A percentile compares a stretch with the other conserved stretches of the same genome.
Evolutionary conservation across 2,888 invertebrate species (phyloP).

Genomic region (Anthrax anthrax): DNA sequence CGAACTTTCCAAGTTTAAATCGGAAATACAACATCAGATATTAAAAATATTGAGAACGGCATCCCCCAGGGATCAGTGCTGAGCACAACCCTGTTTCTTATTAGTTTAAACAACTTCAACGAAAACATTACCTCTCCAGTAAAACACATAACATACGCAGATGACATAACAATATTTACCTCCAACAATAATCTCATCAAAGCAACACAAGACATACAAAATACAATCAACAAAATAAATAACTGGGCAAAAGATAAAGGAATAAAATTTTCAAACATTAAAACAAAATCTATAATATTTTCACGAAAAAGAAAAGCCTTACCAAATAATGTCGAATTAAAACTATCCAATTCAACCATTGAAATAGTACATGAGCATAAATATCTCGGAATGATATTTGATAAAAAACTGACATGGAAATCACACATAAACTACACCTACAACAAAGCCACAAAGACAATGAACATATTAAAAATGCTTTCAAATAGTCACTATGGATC

Average conservation of each 20-base stretch:
- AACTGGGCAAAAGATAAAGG: background rate
- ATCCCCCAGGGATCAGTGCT: background rate
- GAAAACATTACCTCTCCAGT: background rate
- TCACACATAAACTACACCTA: background rate
- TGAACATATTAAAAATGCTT: background rate
- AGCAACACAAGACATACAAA: background rate
- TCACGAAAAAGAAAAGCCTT: background rate
- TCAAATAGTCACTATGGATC: background rate
- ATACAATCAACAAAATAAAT: background rate
- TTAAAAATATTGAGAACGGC: too few species aligned
- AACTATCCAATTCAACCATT: background rate
- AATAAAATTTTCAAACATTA: background rate
- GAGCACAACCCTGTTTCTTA: background rate
- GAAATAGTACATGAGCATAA: background rate
- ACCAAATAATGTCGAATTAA: too few species aligned
- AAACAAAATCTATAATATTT: background rate
- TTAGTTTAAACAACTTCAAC: background rate
- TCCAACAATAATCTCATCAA: background rate
- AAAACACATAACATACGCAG: background rate
- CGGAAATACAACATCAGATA: background rate
- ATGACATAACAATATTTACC: background rate
- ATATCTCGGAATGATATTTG: background rate
- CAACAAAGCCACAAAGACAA: background rate
- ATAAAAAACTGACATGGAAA: background rate
- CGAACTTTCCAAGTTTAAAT: background rate